Evolutionary conservation across 1,140 invertebrate species (phyloP).

Genomic region (Cepaea nemoralis): DNA sequence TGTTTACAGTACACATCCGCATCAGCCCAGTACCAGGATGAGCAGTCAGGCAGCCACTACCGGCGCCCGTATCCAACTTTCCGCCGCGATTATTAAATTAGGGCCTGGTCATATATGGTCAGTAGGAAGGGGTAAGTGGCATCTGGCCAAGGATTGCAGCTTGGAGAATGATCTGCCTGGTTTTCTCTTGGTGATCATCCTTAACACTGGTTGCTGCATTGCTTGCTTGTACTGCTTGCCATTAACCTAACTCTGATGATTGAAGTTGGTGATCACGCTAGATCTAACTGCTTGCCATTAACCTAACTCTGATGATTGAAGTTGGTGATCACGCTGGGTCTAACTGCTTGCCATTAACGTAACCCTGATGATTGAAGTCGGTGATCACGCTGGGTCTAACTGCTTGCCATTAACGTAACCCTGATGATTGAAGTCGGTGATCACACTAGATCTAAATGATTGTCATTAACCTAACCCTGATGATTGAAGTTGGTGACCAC

Average conservation of each 20-base stretch:
- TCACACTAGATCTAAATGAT: too few relatives aligned
- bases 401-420: too few relatives aligned
- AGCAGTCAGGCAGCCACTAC: slow-evolving; percentile 28
- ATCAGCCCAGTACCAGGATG: slow-evolving; percentile 31
- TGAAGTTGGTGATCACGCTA: too few relatives aligned
- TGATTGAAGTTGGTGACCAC: too few relatives aligned
- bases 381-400: too few relatives aligned
- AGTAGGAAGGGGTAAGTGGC: slow-evolving; percentile 19
- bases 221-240: background rate
- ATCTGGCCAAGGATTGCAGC: slow-evolving; percentile 11
- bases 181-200: slow-evolving; percentile 18
- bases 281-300: background rate
- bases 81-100: slow-evolving; percentile 51
- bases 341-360: too few relatives aligned
- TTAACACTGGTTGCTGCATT: background rate
- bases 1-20: slow-evolving; percentile 36
- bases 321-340: too few relatives aligned
- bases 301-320: slow-evolving; percentile 17
- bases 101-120: slow-evolving; percentile 20
- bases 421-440: too few relatives aligned
- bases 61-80: slow-evolving; percentile 48
- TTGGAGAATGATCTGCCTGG: slow-evolving; percentile 24
- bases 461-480: too few relatives aligned
- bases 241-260: slow-evolving; percentile 12
- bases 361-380: too few relatives aligned